phyloP scores from a whole-genome alignment of 2,888 invertebrate species.

The Cybosia mesomella region DNA sequence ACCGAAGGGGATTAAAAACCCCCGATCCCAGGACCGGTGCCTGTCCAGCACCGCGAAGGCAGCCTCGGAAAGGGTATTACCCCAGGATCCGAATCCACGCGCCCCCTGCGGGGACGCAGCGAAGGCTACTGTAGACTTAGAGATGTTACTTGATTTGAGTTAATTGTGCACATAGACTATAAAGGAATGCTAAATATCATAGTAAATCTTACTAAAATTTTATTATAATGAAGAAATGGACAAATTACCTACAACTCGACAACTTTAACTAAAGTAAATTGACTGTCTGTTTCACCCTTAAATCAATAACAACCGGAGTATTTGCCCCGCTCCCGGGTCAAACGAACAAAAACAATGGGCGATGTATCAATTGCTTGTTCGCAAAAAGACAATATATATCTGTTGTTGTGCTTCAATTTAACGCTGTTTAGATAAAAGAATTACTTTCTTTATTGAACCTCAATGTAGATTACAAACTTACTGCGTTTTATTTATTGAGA shows the following conservation, averaged over 20 bases:
- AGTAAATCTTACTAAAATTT: neutral
- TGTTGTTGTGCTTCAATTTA: conserved; percentile 49
- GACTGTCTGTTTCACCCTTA: neutral
- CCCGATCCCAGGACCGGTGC: too few species aligned
- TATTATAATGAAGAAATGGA: neutral
- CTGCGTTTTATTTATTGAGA: neutral
- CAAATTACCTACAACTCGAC: neutral
- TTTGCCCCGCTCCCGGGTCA: conserved; percentile 35
- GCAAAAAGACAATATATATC: conserved; percentile 1
- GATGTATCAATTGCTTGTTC: conserved; percentile 32
- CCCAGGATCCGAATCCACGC: too few species aligned
- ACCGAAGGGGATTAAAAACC: too few species aligned
- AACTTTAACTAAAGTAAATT: conserved; percentile 7
- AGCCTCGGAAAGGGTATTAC: too few species aligned
- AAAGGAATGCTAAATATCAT: too few species aligned
- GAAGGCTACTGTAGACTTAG: too few species aligned
- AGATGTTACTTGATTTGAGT: too few species aligned
- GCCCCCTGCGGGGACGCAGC: too few species aligned
- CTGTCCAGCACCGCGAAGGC: too few species aligned
- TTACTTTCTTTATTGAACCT: conserved; percentile 21
- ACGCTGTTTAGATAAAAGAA: conserved; percentile 49
- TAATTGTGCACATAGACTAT: too few species aligned
- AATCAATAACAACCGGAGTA: conserved; percentile 26
- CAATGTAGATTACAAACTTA: neutral
- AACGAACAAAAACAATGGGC: conserved; percentile 44